Percentiles rank a stretch among this genome's conserved stretches.
Conservation (phyloP, 2,113 vertebrate genomes). For the Perca schrenkii region DNA sequence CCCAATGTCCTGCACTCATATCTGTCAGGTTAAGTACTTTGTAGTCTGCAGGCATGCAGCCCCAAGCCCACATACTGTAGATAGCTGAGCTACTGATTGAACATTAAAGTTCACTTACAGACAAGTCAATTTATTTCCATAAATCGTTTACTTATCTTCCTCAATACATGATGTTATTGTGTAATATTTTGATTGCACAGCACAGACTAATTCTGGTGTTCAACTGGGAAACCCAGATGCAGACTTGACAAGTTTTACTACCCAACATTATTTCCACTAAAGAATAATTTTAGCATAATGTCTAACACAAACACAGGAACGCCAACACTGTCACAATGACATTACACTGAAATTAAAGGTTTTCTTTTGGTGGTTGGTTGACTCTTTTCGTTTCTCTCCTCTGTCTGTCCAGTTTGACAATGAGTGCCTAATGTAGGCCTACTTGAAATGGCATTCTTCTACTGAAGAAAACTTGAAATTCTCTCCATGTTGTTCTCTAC, state of each 20-base stretch:
- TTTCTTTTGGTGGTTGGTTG: not conserved
- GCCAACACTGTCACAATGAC: not conserved
- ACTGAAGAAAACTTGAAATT: not conserved
- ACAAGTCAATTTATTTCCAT: not conserved
- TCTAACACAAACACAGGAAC: slow-evolving; percentile 32
- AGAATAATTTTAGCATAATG: slow-evolving; percentile 7
- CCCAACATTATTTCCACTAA: slow-evolving; percentile 7
- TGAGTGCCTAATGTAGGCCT: not conserved
- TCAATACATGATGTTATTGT: not conserved
- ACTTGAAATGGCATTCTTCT: not conserved
- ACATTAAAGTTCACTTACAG: slow-evolving; percentile 17
- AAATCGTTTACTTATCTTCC: not conserved
- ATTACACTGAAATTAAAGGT: not conserved
- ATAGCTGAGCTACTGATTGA: slow-evolving; percentile 4
- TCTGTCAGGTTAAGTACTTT: slow-evolving; percentile 34
- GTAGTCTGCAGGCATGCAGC: slow-evolving; percentile 24
- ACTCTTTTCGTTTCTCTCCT: not conserved
- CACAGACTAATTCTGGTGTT: not conserved
- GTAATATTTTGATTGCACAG: not conserved
- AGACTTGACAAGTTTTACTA: slow-evolving; percentile 24
- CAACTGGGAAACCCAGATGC: not conserved
- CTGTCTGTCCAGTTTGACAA: not conserved
- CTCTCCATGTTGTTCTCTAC: not conserved
- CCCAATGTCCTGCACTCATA: slow-evolving; percentile 16
- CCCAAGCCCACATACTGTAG: not conserved